A percentile compares a stretch with the other conserved stretches of the same genome.
Conservation (phyloP, 2,797 vertebrate genomes). For the Sebastiscus albofasciatus region DNA sequence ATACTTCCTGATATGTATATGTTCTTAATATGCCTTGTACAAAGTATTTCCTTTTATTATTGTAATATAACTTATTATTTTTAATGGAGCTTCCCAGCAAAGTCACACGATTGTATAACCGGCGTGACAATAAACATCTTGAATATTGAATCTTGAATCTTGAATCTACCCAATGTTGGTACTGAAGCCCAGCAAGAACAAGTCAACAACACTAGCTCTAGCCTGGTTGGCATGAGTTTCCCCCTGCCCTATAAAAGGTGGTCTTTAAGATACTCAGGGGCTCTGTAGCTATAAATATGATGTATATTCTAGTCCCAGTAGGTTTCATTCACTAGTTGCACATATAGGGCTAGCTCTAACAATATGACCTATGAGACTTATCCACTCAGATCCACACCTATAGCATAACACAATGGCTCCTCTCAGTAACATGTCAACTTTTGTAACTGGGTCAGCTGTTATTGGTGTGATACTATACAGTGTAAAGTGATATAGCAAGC, state of each 20-base stretch:
- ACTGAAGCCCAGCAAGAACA: neutral
- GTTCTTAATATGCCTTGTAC: no score
- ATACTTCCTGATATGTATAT: no score
- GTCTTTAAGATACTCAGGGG: neutral
- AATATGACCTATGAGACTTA: neutral
- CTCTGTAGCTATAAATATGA: neutral
- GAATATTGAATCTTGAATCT: no score
- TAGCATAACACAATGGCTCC: neutral
- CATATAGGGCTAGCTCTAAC: neutral
- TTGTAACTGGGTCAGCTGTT: slow-evolving; percentile 28
- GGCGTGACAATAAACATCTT: no score
- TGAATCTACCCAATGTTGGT: neutral
- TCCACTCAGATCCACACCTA: neutral
- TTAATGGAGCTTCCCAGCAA: no score
- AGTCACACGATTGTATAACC: no score
- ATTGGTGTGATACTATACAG: neutral
- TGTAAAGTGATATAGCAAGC: neutral
- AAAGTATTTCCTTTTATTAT: no score
- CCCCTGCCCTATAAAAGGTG: neutral
- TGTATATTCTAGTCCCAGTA: neutral
- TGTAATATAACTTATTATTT: no score
- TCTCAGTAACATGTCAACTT: slow-evolving; percentile 18
- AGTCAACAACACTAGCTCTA: neutral
- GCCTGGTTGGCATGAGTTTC: neutral
- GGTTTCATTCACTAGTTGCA: neutral